Evolutionary conservation across 2,888 invertebrate species (phyloP).

Genomic region (Diachrysia chrysitis): DNA sequence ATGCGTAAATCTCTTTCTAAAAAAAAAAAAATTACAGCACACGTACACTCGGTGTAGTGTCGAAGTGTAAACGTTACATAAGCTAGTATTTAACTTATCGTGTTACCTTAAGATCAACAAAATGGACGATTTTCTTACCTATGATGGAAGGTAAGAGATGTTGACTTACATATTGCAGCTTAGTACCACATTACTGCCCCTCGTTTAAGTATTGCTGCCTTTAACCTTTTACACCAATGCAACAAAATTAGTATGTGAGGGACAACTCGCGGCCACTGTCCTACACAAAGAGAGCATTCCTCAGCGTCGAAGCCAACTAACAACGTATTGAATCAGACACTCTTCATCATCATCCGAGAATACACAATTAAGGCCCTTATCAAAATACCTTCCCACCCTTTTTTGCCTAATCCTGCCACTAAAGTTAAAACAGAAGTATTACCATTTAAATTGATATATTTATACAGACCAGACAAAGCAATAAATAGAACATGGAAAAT

Average conservation of each 20-base stretch:
- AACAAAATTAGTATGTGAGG: constrained; percentile 20
- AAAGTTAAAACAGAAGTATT: constrained; percentile 38
- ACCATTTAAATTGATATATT: not conserved
- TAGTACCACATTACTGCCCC: not conserved
- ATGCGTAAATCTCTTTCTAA: no score
- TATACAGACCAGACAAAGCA: not conserved
- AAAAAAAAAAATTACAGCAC: no score
- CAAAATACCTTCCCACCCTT: constrained; percentile 73
- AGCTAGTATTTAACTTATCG: not conserved
- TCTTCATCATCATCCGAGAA: constrained; percentile 70
- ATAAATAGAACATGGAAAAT: not conserved
- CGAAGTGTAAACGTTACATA: not conserved
- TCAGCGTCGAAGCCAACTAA: constrained; percentile 41
- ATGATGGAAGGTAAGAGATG: not conserved
- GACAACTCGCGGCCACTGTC: constrained; percentile 12
- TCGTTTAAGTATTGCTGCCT: no score
- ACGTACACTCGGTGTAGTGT: not conserved
- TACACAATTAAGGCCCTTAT: constrained; percentile 73
- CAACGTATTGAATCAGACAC: constrained; percentile 61
- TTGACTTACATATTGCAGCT: no score
- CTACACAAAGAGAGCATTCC: constrained; percentile 46
- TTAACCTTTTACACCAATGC: not conserved
- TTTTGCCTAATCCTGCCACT: constrained; percentile 54
- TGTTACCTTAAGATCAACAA: not conserved
- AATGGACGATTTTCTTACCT: not conserved